A percentile compares a stretch with the other conserved stretches of the same genome.
Evolutionary conservation across 2,113 vertebrate genomes (phyloP).

Genomic region (Calidris pygmaea): DNA sequence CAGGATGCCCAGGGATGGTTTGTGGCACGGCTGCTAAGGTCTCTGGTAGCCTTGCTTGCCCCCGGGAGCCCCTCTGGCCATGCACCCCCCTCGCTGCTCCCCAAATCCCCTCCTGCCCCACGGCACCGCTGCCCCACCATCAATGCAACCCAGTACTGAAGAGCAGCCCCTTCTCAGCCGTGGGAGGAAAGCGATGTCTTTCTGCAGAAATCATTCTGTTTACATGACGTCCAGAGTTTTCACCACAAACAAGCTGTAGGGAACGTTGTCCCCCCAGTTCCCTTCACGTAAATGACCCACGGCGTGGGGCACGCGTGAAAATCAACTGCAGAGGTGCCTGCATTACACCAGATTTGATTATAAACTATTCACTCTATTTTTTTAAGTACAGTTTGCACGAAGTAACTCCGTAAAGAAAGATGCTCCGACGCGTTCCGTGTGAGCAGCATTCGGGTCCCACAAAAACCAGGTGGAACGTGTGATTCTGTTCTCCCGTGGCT

Average conservation of each 20-base stretch:
- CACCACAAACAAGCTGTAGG: fast-evolving
- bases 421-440: fast-evolving
- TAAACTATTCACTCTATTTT: neutral
- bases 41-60: fast-evolving
- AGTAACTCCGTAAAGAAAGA: neutral
- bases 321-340: neutral
- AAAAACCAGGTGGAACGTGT: neutral
- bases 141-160: neutral
- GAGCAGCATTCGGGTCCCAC: neutral
- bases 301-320: too few species aligned
- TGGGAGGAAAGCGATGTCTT: fast-evolving
- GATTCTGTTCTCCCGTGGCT: neutral
- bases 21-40: neutral
- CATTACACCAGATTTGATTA: neutral
- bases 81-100: neutral
- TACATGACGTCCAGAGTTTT: fast-evolving
- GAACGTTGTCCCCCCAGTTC: fast-evolving
- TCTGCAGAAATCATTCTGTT: neutral
- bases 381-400: neutral
- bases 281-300: fast-evolving
- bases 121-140: neutral
- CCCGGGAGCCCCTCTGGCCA: fast-evolving
- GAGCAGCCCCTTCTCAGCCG: neutral
- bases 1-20: fast-evolving
- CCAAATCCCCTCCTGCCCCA: fast-evolving